phyloP scores from a whole-genome alignment of 2,113 vertebrate species.

The Phycodurus eques region DNA sequence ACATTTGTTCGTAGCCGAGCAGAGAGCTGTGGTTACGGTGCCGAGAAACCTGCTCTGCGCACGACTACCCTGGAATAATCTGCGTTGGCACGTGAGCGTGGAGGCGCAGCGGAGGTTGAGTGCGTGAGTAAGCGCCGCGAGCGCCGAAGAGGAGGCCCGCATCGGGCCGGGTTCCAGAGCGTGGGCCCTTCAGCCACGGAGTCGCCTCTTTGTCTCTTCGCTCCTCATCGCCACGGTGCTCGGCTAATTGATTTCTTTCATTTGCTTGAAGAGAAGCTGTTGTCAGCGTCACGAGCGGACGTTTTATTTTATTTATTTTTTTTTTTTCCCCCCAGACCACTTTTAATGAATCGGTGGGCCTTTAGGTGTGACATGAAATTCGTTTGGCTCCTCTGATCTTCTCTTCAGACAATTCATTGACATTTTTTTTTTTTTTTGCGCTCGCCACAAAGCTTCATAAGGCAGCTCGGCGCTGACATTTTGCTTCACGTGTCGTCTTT shows the following conservation, averaged over 20 bases:
- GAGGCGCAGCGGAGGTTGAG: conserved; percentile 35
- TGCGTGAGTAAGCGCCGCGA: conserved; percentile 52
- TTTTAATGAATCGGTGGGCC: conserved; percentile 74
- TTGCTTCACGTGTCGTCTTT: conserved; percentile 42
- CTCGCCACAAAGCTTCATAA: conserved; percentile 64
- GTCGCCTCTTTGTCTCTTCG: conserved; percentile 27
- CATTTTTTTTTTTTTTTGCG: conserved; percentile 70
- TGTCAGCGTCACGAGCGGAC: conserved; percentile 67
- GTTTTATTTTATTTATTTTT: no score
- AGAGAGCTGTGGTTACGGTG: background rate
- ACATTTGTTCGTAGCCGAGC: background rate
- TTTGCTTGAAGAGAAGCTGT: conserved; percentile 69
- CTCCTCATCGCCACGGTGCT: conserved; percentile 44
- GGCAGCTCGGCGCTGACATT: conserved; percentile 63
- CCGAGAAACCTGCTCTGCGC: background rate
- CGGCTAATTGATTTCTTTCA: conserved; percentile 74
- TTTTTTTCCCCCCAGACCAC: conserved; percentile 39
- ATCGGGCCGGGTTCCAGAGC: conserved; percentile 54
- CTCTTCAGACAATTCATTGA: conserved; percentile 68
- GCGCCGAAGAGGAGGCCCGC: conserved; percentile 55
- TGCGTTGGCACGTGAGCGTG: conserved; percentile 15
- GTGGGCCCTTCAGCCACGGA: conserved; percentile 60
- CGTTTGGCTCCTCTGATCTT: conserved; percentile 70
- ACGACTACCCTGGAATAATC: conserved; percentile 12
- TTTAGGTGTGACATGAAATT: conserved; percentile 75